These are phyloP conservation scores for Acrobasis suavella DNA, from an alignment of 2,888 invertebrate genomes.

Conservation along the genomic window DNA sequence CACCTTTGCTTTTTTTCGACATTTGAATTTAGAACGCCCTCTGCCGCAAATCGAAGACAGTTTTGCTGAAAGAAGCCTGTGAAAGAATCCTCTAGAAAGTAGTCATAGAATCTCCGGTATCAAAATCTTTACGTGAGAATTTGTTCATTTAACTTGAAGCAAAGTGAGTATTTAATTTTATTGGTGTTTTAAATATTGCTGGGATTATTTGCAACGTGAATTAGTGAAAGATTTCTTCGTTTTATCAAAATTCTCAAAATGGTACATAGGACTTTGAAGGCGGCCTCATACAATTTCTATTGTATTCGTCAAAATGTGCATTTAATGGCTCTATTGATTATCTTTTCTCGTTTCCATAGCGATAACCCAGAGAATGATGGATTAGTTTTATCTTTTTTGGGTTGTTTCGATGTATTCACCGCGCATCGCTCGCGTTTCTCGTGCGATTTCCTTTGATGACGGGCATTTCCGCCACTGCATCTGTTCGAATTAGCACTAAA, in stretches of 20 bases:
- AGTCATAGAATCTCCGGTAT: slow-evolving; percentile 79
- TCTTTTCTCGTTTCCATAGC: slow-evolving; percentile 68
- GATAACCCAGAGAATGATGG: slow-evolving; percentile 51
- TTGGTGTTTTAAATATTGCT: slow-evolving; percentile 35
- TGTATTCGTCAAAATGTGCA: slow-evolving; percentile 56
- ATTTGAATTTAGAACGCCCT: slow-evolving; percentile 76
- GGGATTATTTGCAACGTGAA: slow-evolving; percentile 32
- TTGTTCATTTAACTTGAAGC: slow-evolving; percentile 70
- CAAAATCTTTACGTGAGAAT: slow-evolving; percentile 81
- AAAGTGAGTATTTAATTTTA: slow-evolving; percentile 69
- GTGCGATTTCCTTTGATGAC: slow-evolving; percentile 64
- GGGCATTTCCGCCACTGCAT: slow-evolving; percentile 75
- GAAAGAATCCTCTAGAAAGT: slow-evolving; percentile 82
- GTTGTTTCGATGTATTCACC: slow-evolving; percentile 36
- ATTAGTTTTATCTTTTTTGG: slow-evolving; percentile 43
- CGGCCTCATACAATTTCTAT: slow-evolving; percentile 48
- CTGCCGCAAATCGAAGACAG: slow-evolving; percentile 60
- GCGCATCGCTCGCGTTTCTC: slow-evolving; percentile 41
- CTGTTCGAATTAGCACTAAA: slow-evolving; percentile 70
- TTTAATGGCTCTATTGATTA: slow-evolving; percentile 67
- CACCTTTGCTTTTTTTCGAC: slow-evolving; percentile 54
- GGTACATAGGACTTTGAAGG: slow-evolving; percentile 47
- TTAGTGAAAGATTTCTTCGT: slow-evolving; percentile 38
- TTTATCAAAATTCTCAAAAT: slow-evolving; percentile 47
- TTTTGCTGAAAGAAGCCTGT: slow-evolving; percentile 78